phyloP scores from a whole-genome alignment of 2,888 invertebrate species.

The Calameuta filiformis region DNA sequence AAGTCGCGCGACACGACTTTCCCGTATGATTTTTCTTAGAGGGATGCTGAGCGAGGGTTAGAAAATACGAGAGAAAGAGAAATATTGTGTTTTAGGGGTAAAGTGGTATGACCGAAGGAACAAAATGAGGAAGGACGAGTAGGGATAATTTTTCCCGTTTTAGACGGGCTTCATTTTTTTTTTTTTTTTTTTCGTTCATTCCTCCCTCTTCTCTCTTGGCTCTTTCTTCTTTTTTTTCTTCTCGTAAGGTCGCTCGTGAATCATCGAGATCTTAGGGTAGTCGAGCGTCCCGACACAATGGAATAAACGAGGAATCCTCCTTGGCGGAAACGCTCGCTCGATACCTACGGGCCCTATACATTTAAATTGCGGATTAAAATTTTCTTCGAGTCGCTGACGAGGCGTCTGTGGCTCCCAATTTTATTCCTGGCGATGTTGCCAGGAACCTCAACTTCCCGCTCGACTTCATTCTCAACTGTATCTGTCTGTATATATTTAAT shows the following conservation, averaged over 20 bases:
- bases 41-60: background rate
- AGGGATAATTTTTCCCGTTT: background rate
- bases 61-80: background rate
- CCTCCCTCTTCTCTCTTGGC: conserved; percentile 28
- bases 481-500: background rate
- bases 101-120: background rate
- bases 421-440: background rate
- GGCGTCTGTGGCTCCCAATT: background rate
- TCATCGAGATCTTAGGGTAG: conserved; percentile 3
- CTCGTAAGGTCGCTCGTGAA: conserved; percentile 7
- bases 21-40: background rate
- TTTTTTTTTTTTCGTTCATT: background rate
- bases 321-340: background rate
- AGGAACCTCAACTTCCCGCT: background rate
- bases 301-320: background rate
- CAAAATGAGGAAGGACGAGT: background rate
- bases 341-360: background rate
- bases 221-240: background rate
- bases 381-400: conserved; percentile 5
- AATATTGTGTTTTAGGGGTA: background rate
- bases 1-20: background rate
- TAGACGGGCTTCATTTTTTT: background rate
- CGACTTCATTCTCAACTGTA: background rate
- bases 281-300: background rate
- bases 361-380: conserved; percentile 8